Conservation (phyloP, 2,888 invertebrate species). For the Scaptomyza parva region DNA sequence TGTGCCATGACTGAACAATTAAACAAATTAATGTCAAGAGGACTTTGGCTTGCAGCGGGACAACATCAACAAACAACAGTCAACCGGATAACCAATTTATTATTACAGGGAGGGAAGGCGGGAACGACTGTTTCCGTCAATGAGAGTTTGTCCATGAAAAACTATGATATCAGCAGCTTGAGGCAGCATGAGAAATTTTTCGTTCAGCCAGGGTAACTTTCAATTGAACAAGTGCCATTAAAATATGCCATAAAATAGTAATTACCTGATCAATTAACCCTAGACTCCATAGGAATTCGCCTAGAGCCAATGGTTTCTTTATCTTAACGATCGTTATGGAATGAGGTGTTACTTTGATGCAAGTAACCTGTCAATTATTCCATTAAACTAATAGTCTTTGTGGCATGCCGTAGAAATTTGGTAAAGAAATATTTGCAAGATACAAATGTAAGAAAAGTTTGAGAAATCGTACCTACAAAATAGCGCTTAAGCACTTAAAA, state of each 20-base stretch:
- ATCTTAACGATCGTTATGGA: background rate
- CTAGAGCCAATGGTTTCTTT: background rate
- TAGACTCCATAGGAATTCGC: background rate
- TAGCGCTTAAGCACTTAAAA: no score
- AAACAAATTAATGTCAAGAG: constrained; percentile 50
- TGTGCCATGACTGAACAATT: constrained; percentile 54
- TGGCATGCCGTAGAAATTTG: background rate
- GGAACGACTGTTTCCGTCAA: constrained; percentile 39
- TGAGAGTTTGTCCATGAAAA: constrained; percentile 19
- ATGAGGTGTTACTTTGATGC: background rate
- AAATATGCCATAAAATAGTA: constrained; percentile 10
- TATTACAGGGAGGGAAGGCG: constrained; percentile 26
- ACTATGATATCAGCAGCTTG: constrained; percentile 1
- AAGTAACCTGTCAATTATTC: background rate
- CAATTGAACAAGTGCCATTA: constrained; percentile 14
- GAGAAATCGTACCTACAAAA: no score
- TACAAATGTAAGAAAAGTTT: background rate
- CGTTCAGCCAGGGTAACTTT: constrained; percentile 18
- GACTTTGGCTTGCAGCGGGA: constrained; percentile 28
- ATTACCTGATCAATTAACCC: constrained; percentile 5
- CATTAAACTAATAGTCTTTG: no score
- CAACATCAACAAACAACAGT: background rate
- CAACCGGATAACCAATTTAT: constrained; percentile 56
- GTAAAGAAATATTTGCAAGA: background rate
- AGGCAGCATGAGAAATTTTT: constrained; percentile 33